A percentile compares a stretch with the other conserved stretches of the same genome.
Conservation (phyloP, 2,113 vertebrate genomes). For the Galbula dea region DNA sequence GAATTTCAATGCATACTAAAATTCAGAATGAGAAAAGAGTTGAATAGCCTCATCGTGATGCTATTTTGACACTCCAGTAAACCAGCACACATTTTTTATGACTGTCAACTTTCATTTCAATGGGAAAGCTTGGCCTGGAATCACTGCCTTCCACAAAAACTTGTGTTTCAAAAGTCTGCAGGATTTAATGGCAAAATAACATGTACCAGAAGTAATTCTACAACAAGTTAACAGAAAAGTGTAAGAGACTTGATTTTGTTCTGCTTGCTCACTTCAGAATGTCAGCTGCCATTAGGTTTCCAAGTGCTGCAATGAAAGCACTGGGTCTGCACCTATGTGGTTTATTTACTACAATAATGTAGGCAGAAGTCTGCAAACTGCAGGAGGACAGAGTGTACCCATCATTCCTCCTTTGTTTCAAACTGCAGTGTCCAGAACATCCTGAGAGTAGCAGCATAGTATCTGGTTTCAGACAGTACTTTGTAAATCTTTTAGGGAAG, state of each 20-base stretch:
- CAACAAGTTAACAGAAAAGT: neutral
- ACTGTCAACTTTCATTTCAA: neutral
- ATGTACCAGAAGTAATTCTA: neutral
- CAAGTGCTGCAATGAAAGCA: neutral
- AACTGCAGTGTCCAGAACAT: neutral
- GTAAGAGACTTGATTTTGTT: neutral
- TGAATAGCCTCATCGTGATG: neutral
- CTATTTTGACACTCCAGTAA: constrained; percentile 15
- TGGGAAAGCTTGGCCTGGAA: neutral
- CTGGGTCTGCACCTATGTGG: neutral
- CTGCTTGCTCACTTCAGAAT: neutral
- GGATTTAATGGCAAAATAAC: neutral
- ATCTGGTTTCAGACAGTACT: neutral
- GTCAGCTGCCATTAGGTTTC: neutral
- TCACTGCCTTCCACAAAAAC: neutral
- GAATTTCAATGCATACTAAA: neutral
- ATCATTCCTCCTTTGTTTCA: neutral
- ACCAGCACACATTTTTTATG: neutral
- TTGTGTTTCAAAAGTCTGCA: neutral
- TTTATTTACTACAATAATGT: neutral
- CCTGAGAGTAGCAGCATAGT: neutral
- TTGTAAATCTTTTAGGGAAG: constrained; percentile 7
- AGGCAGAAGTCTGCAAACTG: neutral
- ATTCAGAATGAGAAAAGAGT: neutral
- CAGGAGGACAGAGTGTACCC: neutral